phyloP scores from a whole-genome alignment of 2,113 vertebrate genomes.

The Camelus dromedarius region DNA sequence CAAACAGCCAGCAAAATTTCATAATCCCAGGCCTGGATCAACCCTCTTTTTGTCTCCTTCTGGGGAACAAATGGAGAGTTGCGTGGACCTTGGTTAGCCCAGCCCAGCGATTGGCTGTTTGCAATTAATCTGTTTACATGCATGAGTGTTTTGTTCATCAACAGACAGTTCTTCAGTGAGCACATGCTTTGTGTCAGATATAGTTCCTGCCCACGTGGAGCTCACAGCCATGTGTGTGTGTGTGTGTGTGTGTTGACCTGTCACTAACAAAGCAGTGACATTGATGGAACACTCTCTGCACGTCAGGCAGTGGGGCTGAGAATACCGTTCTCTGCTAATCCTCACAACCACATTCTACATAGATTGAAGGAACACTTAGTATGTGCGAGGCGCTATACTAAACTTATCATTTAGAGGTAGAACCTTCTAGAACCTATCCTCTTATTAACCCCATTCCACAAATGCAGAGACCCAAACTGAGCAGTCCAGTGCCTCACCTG shows the following conservation, averaged over 20 bases:
- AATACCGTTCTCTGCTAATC: neutral
- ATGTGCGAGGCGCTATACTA: fast-evolving
- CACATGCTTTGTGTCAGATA: neutral
- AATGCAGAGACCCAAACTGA: neutral
- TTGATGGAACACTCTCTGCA: fast-evolving
- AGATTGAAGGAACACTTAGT: neutral
- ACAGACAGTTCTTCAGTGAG: neutral
- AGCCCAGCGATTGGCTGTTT: neutral
- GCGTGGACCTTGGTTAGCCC: neutral
- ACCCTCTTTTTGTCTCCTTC: fast-evolving
- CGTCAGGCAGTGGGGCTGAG: neutral
- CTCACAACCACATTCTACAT: neutral
- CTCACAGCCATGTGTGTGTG: neutral
- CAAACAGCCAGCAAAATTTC: neutral
- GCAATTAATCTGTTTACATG: neutral
- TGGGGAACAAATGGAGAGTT: neutral
- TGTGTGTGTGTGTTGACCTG: neutral
- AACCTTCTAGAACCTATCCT: conserved; percentile 3
- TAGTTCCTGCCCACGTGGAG: neutral
- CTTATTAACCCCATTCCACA: neutral
- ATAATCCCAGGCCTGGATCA: neutral
- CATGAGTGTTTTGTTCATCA: neutral
- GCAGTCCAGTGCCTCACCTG: neutral
- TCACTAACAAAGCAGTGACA: neutral
- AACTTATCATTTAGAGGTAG: neutral